Base-by-base conservation (phyloP, 2,888 invertebrate species). In the Malthinus flaveolus region DNA sequence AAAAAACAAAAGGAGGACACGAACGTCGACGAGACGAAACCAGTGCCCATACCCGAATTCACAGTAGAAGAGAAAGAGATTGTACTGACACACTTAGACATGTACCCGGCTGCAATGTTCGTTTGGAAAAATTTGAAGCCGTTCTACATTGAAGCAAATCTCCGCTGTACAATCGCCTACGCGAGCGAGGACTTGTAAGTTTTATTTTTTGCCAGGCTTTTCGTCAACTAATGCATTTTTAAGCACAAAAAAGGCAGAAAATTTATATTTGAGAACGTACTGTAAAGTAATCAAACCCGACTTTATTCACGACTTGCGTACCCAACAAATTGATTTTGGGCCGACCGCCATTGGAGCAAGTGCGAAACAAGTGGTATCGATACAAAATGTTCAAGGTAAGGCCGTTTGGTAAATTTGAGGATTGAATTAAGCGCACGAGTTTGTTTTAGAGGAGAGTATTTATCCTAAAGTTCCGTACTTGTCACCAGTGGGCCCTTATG, bases 251-350 rank as follows among this genome's bases (percentile, higher is more conserved):
- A 44, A 51, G 7, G 47, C 58, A 1, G 69, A 71, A 34, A 53
- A 48, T 12, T 46, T 72, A 1, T 65, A 61, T 35, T 59, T 73
- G 11, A 64, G 60, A 13, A 66, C 69, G 0, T 48, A 52, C 5
- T 73, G 73, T 45, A 66, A 61, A 46, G 70, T 71, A 2, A 54
- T 70, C 9, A 61, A 54, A 36, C 73, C 73, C 1, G 66, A 66
- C 45, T 71, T 73, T 44, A 59, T 68, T 7, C 70, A 70, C 56
- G 69, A 73, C 52, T 59, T 70, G 7, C 62, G 63, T 7, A 39
- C 59, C 7, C 70, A 71, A 45, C 65, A 63, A 8, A 48, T 72
- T n/a, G 66, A 70, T 62, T 72, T 72, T 59, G 72, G 72, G 1
- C 46, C 49, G 2, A 60, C 64, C 1, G 34, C 62, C 5, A 35